Evolutionary conservation across 2,797 vertebrate genomes (phyloP), one percentile per base, ranked within the genome.

Genomic region (Thamnophis elegans): DNA sequence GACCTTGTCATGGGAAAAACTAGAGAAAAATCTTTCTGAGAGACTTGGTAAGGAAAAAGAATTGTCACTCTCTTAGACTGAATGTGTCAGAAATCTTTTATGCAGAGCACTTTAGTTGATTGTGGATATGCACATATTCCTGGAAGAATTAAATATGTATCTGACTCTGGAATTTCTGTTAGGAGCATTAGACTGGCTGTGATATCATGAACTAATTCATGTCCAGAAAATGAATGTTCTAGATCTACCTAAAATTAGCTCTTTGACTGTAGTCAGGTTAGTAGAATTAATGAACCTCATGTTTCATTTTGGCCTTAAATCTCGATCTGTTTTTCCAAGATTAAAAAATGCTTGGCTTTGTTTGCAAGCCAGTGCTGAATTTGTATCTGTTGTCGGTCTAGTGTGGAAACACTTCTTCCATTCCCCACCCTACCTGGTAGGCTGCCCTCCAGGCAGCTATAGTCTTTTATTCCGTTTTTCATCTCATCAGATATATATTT

Each of bases 21-120:
- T 99, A 95, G 99, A 99, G 94, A 99, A 99, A 96, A 99, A 96
- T 96, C 98, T 99, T 93, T 99, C 99, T 56, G 99, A 99, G 93
- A 98, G 99, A 54, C 98, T 99, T n/a, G 97, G 99, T 99, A 96
- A 98, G 97, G 5, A n/a, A 54, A 56, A 56, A 36, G 22, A 51
- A 20, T 16, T 73, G 32, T 36, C 18, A 26, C n/a, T 88, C 5
- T 18, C 6, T 22, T 28, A 32, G 65, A 36, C 1, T 2, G 42
- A 59, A 11, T 42, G 16, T 36, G 28, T 18, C 47, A 55, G 53
- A 51, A 85, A 55, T 14, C 47, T 87, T 65, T 28, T 18, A 32
- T 58, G 59, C 58, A 86, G 36, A 85, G 20, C 87, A 26, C 10
- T 73, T n/a, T 22, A 22, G 7, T 16, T 47, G 32, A 42, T 58